Percentiles rank a stretch among this genome's conserved stretches.
phyloP scores from a whole-genome alignment of 1,140 invertebrate species.

The Halyomorpha halys region DNA sequence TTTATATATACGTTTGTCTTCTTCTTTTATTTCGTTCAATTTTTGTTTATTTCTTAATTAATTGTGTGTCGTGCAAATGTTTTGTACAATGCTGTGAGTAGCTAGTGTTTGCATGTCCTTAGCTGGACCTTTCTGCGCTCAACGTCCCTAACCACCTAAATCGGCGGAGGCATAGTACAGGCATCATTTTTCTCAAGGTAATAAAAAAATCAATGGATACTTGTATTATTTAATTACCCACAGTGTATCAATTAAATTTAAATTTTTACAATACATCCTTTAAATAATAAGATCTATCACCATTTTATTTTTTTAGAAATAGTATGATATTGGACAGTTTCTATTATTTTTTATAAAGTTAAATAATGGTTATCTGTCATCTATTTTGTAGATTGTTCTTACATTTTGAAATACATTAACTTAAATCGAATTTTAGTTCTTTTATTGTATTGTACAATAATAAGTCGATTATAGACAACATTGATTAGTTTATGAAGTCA shows the following conservation, averaged over 20 bases:
- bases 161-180: constrained; percentile 56
- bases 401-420: too few relatives aligned
- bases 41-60: neutral
- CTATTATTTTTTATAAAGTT: too few relatives aligned
- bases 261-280: constrained; percentile 3
- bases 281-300: neutral
- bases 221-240: constrained; percentile 6
- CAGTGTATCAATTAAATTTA: neutral
- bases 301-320: neutral
- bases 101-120: constrained; percentile 39
- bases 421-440: too few relatives aligned
- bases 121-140: constrained; percentile 24
- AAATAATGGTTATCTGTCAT: too few relatives aligned
- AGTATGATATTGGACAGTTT: neutral
- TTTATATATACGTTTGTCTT: too few relatives aligned
- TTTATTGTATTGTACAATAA: too few relatives aligned
- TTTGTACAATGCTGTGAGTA: constrained; percentile 15
- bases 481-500: too few relatives aligned
- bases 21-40: neutral
- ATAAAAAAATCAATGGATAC: neutral
- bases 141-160: constrained; percentile 43
- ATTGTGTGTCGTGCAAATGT: constrained; percentile 8
- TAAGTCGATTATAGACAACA: too few relatives aligned
- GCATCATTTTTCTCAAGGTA: constrained; percentile 45
- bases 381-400: too few relatives aligned